Evolutionary conservation across 1,140 invertebrate genomes (phyloP), one percentile per base, ranked within the genome.

Genomic region (Manduca sexta): DNA sequence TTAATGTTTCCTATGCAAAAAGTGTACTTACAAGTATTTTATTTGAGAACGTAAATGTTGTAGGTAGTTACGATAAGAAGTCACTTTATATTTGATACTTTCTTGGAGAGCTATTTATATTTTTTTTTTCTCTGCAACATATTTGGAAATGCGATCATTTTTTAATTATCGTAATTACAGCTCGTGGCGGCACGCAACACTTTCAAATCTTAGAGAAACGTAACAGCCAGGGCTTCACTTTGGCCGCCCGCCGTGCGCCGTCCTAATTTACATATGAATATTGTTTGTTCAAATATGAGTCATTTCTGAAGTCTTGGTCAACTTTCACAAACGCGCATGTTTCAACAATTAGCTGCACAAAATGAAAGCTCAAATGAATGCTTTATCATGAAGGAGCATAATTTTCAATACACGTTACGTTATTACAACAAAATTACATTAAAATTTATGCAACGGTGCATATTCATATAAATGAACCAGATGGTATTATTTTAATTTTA

Each of bases 271-370:
- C 67, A 78, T 58, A 59, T 74, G 64, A 71, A 73, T 74, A 78
- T 76, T 76, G 70, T 71, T 76, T 69, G 68, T 79, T 65, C 60
- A 70, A 71, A 78, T 72, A 74, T 74, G 75, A 82, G 59, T 82
- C 75, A 79, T 70, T 72, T 70, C 48, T 48, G 64, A 73, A 71
- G 64, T 57, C 62, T 53, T 50, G 61, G 59, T 48, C 69, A 63
- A 77, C 76, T 80, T 83, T 83, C 74, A 71, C 76, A 74, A 50
- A 38, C 48, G 57, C 57, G 67, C 62, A 64, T 75, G 66, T 45
- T 56, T 38, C 52, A 68, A 72, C 60, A 74, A 77, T 77, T 74
- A 75, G 69, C 58, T 33, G 39, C 58, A 56, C 46, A 16, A 39
- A 52, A 51, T 43, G 48, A 46, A 49, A 29, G 35, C 15, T 34